These are phyloP conservation scores for Samia ricini DNA, from an alignment of 1,140 invertebrate genomes.

Conservation along the genomic window DNA sequence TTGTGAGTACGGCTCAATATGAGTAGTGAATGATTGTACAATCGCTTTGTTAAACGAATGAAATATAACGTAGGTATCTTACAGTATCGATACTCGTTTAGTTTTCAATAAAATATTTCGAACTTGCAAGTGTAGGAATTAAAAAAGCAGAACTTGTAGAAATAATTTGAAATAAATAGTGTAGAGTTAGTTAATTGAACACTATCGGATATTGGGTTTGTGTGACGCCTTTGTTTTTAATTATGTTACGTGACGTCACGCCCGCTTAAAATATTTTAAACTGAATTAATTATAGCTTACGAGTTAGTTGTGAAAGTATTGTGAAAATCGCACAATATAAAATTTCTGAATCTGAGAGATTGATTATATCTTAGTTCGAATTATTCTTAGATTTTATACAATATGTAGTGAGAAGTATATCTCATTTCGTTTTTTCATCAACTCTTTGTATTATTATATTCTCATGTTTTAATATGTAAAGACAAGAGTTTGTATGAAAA, in stretches of 20 bases:
- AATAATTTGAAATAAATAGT: too few species aligned
- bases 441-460: constrained; percentile 3
- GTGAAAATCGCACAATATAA: constrained; percentile 29
- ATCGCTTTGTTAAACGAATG: too few species aligned
- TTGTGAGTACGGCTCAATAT: too few species aligned
- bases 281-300: constrained; percentile 24
- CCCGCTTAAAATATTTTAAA: constrained; percentile 35
- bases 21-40: too few species aligned
- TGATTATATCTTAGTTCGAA: constrained; percentile 23
- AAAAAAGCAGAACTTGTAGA: too few species aligned
- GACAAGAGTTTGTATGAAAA: constrained; percentile 13
- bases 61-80: too few species aligned
- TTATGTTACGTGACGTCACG: constrained; percentile 9
- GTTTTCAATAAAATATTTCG: too few species aligned
- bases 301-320: constrained; percentile 26
- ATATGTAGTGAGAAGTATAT: not conserved
- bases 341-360: constrained; percentile 32
- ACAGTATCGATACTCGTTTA: too few species aligned
- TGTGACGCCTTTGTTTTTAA: constrained; percentile 7
- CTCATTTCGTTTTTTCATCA: constrained; percentile 15
- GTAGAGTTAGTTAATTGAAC: too few species aligned
- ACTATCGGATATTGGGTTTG: too few species aligned
- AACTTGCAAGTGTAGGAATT: too few species aligned
- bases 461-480: constrained; percentile 1
- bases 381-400: constrained; percentile 8